Conservation (phyloP, 2,797 vertebrate genomes). For the Microctenopoma steveboyesi region DNA sequence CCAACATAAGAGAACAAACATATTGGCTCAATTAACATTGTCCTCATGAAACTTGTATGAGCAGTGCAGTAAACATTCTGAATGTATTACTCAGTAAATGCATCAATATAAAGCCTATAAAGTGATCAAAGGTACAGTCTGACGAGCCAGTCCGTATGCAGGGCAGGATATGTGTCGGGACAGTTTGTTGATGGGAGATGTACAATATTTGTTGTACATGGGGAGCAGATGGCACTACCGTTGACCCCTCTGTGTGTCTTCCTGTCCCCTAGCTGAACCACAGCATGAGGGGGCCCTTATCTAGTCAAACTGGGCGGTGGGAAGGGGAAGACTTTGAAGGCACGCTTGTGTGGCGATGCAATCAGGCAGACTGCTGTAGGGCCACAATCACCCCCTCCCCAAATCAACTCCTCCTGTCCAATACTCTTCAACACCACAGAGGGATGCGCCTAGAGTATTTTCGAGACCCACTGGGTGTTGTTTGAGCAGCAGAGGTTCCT, state of each 20-base stretch:
- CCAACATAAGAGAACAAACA: conserved; percentile 36
- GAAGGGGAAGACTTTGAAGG: conserved; percentile 83
- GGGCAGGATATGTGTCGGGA: conserved; percentile 44
- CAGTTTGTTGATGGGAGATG: conserved; percentile 61
- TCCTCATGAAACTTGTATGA: conserved; percentile 46
- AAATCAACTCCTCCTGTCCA: conserved; percentile 33
- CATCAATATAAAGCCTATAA: conserved; percentile 45
- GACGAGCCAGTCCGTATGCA: conserved; percentile 19
- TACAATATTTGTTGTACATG: conserved; percentile 64
- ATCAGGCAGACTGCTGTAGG: conserved; percentile 82
- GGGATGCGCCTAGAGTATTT: conserved; percentile 30
- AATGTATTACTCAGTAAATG: conserved; percentile 47
- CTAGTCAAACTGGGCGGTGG: conserved; percentile 83
- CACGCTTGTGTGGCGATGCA: conserved; percentile 82
- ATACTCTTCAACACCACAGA: conserved; percentile 47
- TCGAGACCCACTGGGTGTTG: conserved; percentile 39
- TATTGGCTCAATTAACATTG: conserved; percentile 39
- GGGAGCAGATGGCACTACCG: conserved; percentile 76
- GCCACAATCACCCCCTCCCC: conserved; percentile 39
- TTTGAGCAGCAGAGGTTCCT: conserved; percentile 40
- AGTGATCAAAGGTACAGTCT: conserved; percentile 39
- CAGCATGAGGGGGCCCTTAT: conserved; percentile 80
- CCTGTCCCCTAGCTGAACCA: conserved; percentile 83
- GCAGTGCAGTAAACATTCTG: conserved; percentile 48
- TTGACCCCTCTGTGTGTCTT: conserved; percentile 81